These are phyloP conservation scores for Ascidia mentula DNA, from an alignment of 23 tunicate genomes.

Conservation along the genomic window DNA sequence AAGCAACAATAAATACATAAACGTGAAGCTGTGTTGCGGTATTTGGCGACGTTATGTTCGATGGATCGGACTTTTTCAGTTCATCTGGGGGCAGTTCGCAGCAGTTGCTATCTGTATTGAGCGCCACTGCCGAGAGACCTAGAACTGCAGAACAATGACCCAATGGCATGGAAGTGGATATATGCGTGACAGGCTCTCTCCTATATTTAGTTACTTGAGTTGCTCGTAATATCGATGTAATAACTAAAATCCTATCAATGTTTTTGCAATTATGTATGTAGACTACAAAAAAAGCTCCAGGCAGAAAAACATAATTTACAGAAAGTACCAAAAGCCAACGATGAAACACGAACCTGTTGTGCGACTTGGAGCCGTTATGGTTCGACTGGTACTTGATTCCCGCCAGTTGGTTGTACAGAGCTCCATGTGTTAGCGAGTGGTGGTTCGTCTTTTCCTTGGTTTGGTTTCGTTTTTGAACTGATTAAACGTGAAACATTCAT, in stretches of 20 bases:
- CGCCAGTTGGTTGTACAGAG: slow-evolving; percentile 84
- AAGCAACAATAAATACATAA: neutral
- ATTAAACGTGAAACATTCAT: neutral
- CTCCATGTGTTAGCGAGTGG: slow-evolving; percentile 59
- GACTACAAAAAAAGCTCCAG: too few relatives aligned
- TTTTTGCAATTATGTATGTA: too few relatives aligned
- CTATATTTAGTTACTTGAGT: too few relatives aligned
- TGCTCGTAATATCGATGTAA: too few relatives aligned
- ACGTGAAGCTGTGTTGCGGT: too few relatives aligned
- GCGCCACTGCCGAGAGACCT: neutral
- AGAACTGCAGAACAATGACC: neutral
- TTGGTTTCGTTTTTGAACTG: slow-evolving; percentile 4
- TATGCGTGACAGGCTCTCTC: too few relatives aligned
- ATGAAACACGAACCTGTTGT: slow-evolving; percentile 27
- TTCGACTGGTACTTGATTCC: slow-evolving; percentile 72
- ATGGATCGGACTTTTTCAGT: too few relatives aligned
- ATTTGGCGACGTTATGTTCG: too few relatives aligned
- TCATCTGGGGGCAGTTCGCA: neutral
- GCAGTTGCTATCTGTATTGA: slow-evolving; percentile 2
- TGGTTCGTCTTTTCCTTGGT: slow-evolving; percentile 45
- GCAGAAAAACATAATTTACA: too few relatives aligned
- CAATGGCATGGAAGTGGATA: too few relatives aligned
- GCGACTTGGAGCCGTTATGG: slow-evolving; percentile 10
- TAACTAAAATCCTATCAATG: too few relatives aligned
- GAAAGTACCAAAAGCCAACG: too few relatives aligned